Evolutionary conservation across 1,140 invertebrate genomes (phyloP), one percentile per base, ranked within the genome.

Genomic region (Brachionus rubens): DNA sequence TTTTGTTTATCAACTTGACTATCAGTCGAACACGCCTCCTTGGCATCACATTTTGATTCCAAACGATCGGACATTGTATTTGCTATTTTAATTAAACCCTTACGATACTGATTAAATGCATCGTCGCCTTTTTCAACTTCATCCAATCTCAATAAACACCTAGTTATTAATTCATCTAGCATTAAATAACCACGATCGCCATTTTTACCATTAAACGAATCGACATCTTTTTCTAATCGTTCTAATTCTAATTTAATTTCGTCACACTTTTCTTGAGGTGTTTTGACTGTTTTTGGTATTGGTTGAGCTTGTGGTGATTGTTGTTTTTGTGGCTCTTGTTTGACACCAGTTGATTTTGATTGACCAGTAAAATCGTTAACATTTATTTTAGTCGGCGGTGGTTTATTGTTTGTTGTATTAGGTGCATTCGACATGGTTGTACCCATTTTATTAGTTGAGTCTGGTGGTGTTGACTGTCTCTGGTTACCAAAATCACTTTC

Each of bases 121-220:
- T 72, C 68, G 24, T 72, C 68, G 24, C 46, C 68, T 33, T 19
- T 50, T 40, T 72, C 68, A 36, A 72, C 50, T 16, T 48, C 43
- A 26, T 72, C 68, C 10, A 72, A 72, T 12, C 41, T 48, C 1
- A 72, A 3, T 46, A 72, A 50, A 36, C 68, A 72, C 30, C 68
- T 48, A 36, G 68, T 72, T 2, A 72, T 19, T 21, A 72, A 14
- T 41, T 72, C 68, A 19, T 72, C 68, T 14, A 72, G 16, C 19
- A 16, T 24, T 36, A 47, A 40, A 26, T 50, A 72, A 19, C 12
- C 21, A 10, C 36, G 28, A 30, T 72, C 68, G 9, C 19, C 19
- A 40, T 54, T 48, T 28, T 9, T 30, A 6, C 68, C 68, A 33
- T 33, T 72, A 72, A 72, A 72, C 4, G 28, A 16, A 10, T 54